These are phyloP conservation scores for Meganola albula DNA, from an alignment of 2,888 invertebrate genomes.

Conservation along the genomic window DNA sequence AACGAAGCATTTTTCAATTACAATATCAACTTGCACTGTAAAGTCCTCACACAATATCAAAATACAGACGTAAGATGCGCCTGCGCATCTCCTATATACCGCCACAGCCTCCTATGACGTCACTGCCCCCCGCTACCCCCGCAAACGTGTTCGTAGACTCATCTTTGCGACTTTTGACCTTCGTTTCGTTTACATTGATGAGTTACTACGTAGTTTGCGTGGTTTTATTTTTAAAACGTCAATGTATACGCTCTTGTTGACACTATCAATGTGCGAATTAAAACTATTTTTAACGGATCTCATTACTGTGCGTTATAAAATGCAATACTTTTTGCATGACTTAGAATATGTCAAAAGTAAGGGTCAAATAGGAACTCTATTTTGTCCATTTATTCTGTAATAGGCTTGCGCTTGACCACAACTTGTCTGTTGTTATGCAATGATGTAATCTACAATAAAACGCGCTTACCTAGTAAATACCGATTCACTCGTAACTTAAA, in stretches of 20 bases:
- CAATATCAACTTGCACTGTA: conserved; percentile 38
- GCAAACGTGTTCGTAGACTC: conserved; percentile 51
- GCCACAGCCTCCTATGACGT: conserved; percentile 65
- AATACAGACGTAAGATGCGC: conserved; percentile 46
- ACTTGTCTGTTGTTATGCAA: no score
- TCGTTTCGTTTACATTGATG: conserved; percentile 43
- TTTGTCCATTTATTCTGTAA: no score
- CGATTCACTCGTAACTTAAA: no score
- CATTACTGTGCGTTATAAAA: no score
- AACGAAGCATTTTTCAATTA: conserved; percentile 49
- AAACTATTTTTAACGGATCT: no score
- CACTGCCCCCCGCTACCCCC: conserved; percentile 33
- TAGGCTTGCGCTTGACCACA: no score
- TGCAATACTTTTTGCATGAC: no score
- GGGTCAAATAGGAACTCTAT: no score
- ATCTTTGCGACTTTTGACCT: conserved; percentile 61
- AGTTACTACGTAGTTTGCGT: conserved; percentile 18
- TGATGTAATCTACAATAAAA: no score
- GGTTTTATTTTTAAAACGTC: conserved; percentile 21
- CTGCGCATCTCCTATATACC: conserved; percentile 68
- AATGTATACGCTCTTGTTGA: conserved; percentile 26
- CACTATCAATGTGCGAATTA: conserved; percentile 4
- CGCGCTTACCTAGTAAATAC: no score
- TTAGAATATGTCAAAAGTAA: no score
- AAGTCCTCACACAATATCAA: conserved; percentile 45